Evolutionary conservation across 2,888 invertebrate genomes (phyloP), one percentile per base, ranked within the genome.

Genomic region (Drosophila yooni): DNA sequence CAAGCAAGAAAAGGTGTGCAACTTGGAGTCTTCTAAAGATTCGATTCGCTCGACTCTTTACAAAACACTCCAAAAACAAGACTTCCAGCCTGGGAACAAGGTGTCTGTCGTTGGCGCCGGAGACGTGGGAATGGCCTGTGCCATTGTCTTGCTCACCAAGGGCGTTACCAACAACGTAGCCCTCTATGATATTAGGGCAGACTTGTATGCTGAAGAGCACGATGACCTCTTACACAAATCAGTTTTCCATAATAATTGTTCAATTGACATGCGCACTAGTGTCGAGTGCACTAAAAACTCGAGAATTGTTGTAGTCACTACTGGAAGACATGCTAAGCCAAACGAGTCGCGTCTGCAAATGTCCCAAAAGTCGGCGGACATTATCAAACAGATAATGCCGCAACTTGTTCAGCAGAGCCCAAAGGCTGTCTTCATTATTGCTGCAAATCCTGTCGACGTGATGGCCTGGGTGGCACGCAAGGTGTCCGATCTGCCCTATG

Each of bases 401-500:
- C 89, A 94, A 5, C 58, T 91, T 1, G 76, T 81, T 0, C 59
- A 76, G 40, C 94, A 96, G 93, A 97, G 97, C 67, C 98, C 98
- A 0, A 75, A 97, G 77, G 95, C 97, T 1, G 95, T 97, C 52
- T 93, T 98, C 8, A 90, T 98, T 43, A 95, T 98, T 73, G 97
- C 97, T 0, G 96, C 97, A 74, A 97, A 98, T 93, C 98, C 98
- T 0, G 97, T 97, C n/a, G 98, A 98, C 92, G 95, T 97, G 59
- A 93, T 98, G 82, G 97, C 98, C 0, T 97, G 97, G 92, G 96
- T 97, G 3, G 96, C 98, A 0, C 98, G 98, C 97, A 97, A 97
- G 93, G 91, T 98, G 52, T 97, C 97, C 72, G 96, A 97, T 2
- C 94, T 98, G 65, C 98, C 98, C 0, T 95, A 95, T 89, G 95